Evolutionary conservation across 2,113 vertebrate species (phyloP).

Genomic region (Nanorana parkeri): DNA sequence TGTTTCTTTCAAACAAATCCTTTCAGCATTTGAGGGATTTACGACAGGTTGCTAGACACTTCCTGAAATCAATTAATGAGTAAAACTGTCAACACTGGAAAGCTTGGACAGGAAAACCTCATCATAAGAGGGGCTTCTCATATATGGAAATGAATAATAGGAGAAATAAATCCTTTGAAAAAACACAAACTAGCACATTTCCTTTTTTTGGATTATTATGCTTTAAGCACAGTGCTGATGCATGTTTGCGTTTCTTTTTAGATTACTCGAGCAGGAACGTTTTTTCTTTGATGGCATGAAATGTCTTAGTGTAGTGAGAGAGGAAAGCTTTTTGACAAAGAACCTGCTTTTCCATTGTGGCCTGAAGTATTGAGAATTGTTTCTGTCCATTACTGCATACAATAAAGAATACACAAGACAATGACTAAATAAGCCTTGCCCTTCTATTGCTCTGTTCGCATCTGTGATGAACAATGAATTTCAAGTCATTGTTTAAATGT

Average conservation of each 20-base stretch:
- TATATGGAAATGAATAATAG: conserved; percentile 51
- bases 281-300: conserved; percentile 44
- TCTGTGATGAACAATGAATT: background rate
- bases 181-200: conserved; percentile 46
- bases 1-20: conserved; percentile 57
- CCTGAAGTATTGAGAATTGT: conserved; percentile 15
- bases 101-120: conserved; percentile 54
- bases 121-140: conserved; percentile 46
- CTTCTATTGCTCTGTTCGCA: background rate
- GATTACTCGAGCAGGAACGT: conserved; percentile 41
- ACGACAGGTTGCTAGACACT: conserved; percentile 54
- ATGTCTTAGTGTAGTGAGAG: conserved; percentile 2
- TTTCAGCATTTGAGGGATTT: conserved; percentile 56
- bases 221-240: conserved; percentile 53
- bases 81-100: conserved; percentile 54
- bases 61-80: conserved; percentile 59
- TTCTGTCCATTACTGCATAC: background rate
- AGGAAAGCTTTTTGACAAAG: conserved; percentile 29
- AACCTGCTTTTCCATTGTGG: conserved; percentile 21
- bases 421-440: background rate
- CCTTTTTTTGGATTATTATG: conserved; percentile 45
- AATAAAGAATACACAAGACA: background rate
- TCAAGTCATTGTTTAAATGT: background rate
- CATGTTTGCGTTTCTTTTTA: conserved; percentile 51
- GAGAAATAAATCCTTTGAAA: conserved; percentile 45